Evolutionary conservation across 2,888 invertebrate genomes (phyloP).

Genomic region (Apantesis nais): DNA sequence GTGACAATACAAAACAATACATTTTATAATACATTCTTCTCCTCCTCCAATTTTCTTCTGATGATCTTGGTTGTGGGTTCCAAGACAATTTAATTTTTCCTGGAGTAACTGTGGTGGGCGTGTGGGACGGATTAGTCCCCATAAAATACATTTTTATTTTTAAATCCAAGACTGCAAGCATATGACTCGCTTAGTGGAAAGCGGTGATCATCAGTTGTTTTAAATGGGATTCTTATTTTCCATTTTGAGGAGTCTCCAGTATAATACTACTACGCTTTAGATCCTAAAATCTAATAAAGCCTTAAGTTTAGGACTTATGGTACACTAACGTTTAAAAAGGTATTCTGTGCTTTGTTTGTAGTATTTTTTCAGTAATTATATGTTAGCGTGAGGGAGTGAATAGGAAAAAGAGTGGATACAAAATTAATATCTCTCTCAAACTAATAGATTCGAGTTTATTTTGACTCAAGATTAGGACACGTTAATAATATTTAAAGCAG

Average conservation of each 20-base stretch:
- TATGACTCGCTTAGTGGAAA: background rate
- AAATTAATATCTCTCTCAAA: background rate
- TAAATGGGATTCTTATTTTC: background rate
- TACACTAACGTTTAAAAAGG: background rate
- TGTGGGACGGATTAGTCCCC: no score
- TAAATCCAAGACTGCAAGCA: background rate
- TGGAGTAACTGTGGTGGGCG: no score
- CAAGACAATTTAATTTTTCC: no score
- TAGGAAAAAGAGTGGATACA: background rate
- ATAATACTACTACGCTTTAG: background rate
- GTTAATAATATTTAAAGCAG: background rate
- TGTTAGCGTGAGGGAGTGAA: no score
- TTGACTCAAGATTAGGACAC: background rate
- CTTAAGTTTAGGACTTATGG: background rate
- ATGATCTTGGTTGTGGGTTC: no score
- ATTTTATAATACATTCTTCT: background rate
- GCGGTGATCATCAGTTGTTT: background rate
- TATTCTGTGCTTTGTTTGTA: background rate
- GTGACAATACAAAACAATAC: slow-evolving; percentile 61
- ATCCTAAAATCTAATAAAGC: background rate
- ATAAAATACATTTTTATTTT: no score
- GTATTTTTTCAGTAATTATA: background rate
- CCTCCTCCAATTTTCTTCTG: no score
- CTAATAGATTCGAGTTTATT: background rate
- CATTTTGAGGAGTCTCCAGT: background rate